Evolutionary conservation across 1,140 invertebrate genomes (phyloP).

Genomic region (Drosophila obscura): DNA sequence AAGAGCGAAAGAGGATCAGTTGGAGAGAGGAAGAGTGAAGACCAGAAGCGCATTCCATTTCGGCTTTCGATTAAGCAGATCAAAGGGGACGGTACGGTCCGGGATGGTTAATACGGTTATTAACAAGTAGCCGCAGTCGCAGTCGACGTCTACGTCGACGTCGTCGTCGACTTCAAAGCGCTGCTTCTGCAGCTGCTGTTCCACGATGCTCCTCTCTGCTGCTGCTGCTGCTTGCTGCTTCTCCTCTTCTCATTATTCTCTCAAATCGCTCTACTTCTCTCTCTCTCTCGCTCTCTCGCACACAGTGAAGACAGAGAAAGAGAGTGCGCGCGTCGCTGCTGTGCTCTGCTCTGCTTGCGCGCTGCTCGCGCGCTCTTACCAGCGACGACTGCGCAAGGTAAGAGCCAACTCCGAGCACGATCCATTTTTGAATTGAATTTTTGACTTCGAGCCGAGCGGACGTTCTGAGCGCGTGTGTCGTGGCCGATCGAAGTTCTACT

Average conservation of each 20-base stretch:
- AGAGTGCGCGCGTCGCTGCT: conserved; percentile 28
- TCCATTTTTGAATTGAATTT: no score
- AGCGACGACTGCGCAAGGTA: conserved; percentile 58
- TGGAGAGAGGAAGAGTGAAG: conserved; percentile 33
- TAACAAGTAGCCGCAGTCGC: conserved; percentile 60
- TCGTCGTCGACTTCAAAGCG: background rate
- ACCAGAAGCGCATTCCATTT: conserved; percentile 67
- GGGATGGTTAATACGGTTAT: conserved; percentile 65
- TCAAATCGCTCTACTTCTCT: conserved; percentile 72
- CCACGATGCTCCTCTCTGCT: background rate
- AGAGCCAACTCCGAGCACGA: conserved; percentile 71
- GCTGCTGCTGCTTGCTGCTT: background rate
- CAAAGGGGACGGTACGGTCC: conserved; percentile 57
- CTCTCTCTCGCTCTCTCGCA: conserved; percentile 22
- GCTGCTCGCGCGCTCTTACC: background rate
- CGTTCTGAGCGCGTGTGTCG: conserved; percentile 65
- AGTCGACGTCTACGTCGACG: conserved; percentile 3
- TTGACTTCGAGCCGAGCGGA: conserved; percentile 52
- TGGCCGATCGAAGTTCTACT: conserved; percentile 37
- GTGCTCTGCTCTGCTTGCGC: background rate
- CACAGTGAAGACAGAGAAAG: conserved; percentile 15
- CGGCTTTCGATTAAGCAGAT: conserved; percentile 80
- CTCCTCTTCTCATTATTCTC: conserved; percentile 47
- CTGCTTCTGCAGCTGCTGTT: background rate
- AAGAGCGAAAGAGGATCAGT: background rate